Conservation (phyloP, 2,888 invertebrate genomes). For the Poecilus cupreus region DNA sequence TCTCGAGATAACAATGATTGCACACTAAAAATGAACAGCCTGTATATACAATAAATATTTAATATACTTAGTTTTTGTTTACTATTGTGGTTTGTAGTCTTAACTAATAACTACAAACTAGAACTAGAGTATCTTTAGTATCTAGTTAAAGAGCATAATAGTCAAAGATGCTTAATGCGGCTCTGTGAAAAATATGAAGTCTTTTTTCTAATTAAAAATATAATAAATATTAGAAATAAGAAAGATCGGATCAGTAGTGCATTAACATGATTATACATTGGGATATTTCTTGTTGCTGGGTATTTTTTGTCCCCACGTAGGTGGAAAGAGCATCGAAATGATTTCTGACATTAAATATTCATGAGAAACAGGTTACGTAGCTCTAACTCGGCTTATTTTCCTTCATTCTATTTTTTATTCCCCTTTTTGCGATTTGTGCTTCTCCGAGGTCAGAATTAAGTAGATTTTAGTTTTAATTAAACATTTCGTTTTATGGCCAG, state of each 20-base stretch:
- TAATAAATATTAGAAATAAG: constrained; percentile 11
- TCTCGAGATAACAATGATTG: no score
- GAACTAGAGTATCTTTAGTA: no score
- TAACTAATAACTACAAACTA: no score
- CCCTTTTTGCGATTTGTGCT: constrained; percentile 25
- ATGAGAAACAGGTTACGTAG: constrained; percentile 2
- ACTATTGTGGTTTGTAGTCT: no score
- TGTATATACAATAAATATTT: no score
- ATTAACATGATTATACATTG: not conserved
- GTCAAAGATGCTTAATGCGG: no score
- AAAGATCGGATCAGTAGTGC: not conserved
- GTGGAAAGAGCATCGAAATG: constrained; percentile 34
- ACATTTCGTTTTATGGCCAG: constrained; percentile 5
- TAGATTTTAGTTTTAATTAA: constrained; percentile 43
- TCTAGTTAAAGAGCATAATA: no score
- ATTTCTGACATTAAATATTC: not conserved
- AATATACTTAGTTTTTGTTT: no score
- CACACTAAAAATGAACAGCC: no score
- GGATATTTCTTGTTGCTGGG: not conserved
- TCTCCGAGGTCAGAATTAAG: constrained; percentile 29
- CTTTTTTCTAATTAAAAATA: not conserved
- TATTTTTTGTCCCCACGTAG: constrained; percentile 9
- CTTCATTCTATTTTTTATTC: constrained; percentile 21
- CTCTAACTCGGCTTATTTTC: not conserved
- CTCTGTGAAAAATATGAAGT: not conserved